These are phyloP conservation scores for Myzus persicae DNA, from an alignment of 1,140 invertebrate genomes.

Conservation along the genomic window DNA sequence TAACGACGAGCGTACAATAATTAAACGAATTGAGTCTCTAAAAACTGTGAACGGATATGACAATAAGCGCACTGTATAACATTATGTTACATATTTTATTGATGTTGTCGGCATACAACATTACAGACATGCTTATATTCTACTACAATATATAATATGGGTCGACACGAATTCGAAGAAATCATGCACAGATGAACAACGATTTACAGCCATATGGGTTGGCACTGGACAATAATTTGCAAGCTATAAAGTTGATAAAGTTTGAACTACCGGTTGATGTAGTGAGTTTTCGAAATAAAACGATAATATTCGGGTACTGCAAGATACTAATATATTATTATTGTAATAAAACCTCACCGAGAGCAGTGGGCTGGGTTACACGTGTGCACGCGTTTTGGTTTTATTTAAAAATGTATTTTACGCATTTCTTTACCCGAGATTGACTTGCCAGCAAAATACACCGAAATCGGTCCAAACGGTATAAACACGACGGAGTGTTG, in stretches of 20 bases:
- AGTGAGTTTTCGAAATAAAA: neutral
- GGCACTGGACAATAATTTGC: neutral
- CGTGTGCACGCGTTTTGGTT: neutral
- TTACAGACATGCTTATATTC: neutral
- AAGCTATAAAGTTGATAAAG: neutral
- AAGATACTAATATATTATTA: too few relatives aligned
- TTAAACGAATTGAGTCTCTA: neutral
- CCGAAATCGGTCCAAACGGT: neutral
- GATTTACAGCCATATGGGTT: neutral
- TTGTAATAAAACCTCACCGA: neutral
- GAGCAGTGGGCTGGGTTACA: neutral
- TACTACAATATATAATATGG: neutral
- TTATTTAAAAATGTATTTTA: neutral
- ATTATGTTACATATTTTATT: neutral
- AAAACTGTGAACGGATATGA: neutral
- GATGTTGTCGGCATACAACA: neutral
- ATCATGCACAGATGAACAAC: neutral
- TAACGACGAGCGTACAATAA: neutral
- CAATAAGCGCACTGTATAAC: neutral
- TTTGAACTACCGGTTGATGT: neutral
- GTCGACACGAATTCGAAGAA: neutral
- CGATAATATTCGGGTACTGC: neutral
- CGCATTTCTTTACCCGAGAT: too few relatives aligned
- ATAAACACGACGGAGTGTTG: neutral
- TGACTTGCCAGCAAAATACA: neutral